Evolutionary conservation across 1,140 invertebrate genomes (phyloP), one percentile per base, ranked within the genome.

Genomic region (Macrobrachium nipponense): DNA sequence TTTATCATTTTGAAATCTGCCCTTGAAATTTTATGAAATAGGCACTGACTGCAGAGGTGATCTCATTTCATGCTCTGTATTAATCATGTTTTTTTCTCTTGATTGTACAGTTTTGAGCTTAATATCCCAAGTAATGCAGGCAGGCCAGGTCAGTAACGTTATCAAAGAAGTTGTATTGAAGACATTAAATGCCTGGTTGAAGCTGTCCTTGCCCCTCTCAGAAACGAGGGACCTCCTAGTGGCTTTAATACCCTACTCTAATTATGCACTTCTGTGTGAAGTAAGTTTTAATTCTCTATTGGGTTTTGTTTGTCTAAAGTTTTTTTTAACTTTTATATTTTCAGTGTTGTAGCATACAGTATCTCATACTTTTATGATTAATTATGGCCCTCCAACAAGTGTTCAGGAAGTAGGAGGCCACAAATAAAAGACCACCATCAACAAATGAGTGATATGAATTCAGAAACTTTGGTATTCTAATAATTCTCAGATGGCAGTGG

Each of bases 231-330:
- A 89, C 59, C 88, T 89, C 23, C 82, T 89, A 43, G 79, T 89
- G 61, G 70, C 82, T 18, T 76, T 89, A 23, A 89, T 89, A 75
- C 88, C 88, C 18, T 89, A 89, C 73, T 83, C 86, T 44, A 89
- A 89, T 75, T 89, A 89, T 77, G 88, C 85, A 27, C 82, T 89
- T 59, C 72, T 89, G 5, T 89, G 86, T 87, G 88, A 89, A 77
- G 88, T 88, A 77, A 87, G 75, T 80, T 18, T n/a, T 15, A 5
- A 7, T 10, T 7, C 62, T 27, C 11, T 76, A 15, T 6, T 43
- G 23, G n/a, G 18, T n/a, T 43, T 58, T 81, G 80, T 14, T 18
- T 62, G 15, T 59, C 7, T n/a, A 43, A 72, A 17, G 15, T 44
- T 77, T 12, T 59, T 51, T 77, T 12, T 59, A 43, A n/a, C 17